Evolutionary conservation across 1,140 invertebrate genomes (phyloP), one percentile per base, ranked within the genome.

Genomic region (Leptopilina boulardi): DNA sequence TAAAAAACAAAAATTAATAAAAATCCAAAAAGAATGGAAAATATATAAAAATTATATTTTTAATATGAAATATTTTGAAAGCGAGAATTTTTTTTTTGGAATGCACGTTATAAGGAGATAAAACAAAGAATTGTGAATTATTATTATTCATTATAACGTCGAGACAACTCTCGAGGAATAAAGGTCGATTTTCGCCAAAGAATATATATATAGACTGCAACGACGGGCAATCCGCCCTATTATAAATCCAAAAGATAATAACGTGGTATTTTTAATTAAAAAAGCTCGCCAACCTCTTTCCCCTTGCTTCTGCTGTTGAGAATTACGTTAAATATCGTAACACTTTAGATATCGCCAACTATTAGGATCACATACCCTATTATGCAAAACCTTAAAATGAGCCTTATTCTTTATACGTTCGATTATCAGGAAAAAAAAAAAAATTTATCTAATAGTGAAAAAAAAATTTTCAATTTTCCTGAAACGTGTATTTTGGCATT

Each of bases 241-340:
- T 88, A 87, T 88, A 89, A 89, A 88, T 89, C 86, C 79, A 81
- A 78, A 84, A 86, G 85, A 89, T 89, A 88, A 89, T 87, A 77
- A 79, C 75, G 70, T 74, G 78, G 82, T 85, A 84, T 78, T 89
- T 89, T 89, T 89, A 89, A 89, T 89, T 89, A 89, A 89, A 89
- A 86, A 88, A 86, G 82, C 83, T 75, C 42, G 70, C 73, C 77
- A 38, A 79, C 79, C 75, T 71, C 79, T n/a, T n/a, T n/a, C n/a
- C n/a, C n/a, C n/a, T n/a, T n/a, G n/a, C n/a, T n/a, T n/a, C 80
- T 66, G 59, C 23, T 66, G n/a, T 30, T 79, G 34, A 81, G 82
- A 86, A 85, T 87, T 87, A 84, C 86, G 85, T 85, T 87, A 86
- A 87, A 84, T 77, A 54, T 77, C 77, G 77, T 66, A 30, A n/a